Percentiles rank a stretch among this genome's conserved stretches.
phyloP scores from a whole-genome alignment of 2,797 vertebrate genomes.

The Manis crassicaudata region DNA sequence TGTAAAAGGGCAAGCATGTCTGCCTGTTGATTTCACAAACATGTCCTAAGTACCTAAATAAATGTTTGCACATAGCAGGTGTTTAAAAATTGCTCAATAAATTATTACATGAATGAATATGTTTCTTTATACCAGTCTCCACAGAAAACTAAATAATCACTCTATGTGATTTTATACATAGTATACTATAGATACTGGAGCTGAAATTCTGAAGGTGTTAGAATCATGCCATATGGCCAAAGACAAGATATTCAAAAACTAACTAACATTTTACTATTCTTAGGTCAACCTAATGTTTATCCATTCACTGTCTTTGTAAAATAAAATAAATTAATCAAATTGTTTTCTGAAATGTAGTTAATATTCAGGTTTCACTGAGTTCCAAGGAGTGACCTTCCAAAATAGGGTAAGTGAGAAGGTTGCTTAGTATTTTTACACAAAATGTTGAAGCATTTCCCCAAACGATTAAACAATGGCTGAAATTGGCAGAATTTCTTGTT shows the following conservation, averaged over 20 bases:
- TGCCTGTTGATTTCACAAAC: not conserved
- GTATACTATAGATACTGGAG: not conserved
- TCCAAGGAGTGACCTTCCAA: conserved; percentile 31
- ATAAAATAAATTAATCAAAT: conserved; percentile 18
- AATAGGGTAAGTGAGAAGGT: conserved; percentile 45
- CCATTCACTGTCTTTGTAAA: not conserved
- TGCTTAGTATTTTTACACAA: conserved; percentile 50
- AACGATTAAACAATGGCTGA: not conserved
- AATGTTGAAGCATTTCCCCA: conserved; percentile 55
- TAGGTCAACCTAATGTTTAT: not conserved
- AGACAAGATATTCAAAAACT: conserved; percentile 38
- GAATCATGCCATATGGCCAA: not conserved
- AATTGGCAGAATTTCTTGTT: conserved; percentile 54
- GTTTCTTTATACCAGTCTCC: not conserved
- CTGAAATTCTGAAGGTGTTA: not conserved
- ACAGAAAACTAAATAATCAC: not conserved
- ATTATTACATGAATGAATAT: not conserved
- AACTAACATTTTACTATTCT: conserved; percentile 17
- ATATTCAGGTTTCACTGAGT: conserved; percentile 60
- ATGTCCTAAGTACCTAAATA: not conserved
- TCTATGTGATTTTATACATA: not conserved
- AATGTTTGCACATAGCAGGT: not conserved
- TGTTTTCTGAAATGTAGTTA: not conserved
- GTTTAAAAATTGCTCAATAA: not conserved
- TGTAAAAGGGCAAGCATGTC: not conserved